phyloP scores from a whole-genome alignment of 2,797 vertebrate species.

The Sebastes ruberrimus region DNA sequence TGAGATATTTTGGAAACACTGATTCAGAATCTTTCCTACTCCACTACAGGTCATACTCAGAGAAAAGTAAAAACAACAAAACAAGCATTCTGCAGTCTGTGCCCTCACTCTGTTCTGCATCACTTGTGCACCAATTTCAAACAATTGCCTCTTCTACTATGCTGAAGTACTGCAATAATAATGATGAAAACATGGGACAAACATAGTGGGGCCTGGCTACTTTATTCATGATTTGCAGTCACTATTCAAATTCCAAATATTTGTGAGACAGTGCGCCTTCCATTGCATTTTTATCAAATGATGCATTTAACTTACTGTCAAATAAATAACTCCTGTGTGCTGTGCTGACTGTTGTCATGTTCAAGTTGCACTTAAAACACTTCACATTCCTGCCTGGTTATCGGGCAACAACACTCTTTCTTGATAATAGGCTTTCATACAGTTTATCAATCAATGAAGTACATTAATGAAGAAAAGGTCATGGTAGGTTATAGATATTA shows the following conservation, averaged over 20 bases:
- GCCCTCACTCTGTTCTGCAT: neutral
- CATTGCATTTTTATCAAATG: neutral
- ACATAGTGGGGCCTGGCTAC: neutral
- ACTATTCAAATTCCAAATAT: neutral
- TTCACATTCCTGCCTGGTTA: neutral
- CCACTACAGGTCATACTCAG: neutral
- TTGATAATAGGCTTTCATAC: neutral
- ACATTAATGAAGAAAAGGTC: neutral
- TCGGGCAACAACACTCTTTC: neutral
- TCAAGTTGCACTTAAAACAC: neutral
- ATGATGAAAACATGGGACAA: neutral
- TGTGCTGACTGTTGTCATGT: neutral
- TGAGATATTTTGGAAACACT: neutral
- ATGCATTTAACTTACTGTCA: neutral
- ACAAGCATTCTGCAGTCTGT: neutral
- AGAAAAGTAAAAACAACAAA: neutral
- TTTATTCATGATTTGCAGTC: neutral
- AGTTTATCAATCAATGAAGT: neutral
- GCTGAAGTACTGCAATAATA: neutral
- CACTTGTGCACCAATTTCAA: neutral
- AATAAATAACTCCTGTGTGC: neutral
- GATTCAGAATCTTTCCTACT: neutral
- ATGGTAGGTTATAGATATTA: neutral
- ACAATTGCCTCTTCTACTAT: neutral
- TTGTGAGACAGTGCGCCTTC: neutral